Evolutionary conservation across 2,113 vertebrate species (phyloP).

Genomic region (Narcine bancroftii): DNA sequence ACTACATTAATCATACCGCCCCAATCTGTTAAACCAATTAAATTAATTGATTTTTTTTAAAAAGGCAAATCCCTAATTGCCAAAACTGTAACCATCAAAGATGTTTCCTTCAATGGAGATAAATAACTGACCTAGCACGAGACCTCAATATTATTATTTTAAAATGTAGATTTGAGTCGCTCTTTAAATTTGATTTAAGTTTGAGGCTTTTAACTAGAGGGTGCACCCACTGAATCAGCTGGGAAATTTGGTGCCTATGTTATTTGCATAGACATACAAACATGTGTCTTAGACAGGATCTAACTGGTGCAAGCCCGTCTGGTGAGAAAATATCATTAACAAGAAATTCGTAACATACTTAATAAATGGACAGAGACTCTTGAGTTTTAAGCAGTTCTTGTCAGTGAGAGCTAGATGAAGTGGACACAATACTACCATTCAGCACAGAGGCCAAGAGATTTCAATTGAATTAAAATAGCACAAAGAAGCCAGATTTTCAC

Average conservation of each 20-base stretch:
- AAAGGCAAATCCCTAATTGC: neutral
- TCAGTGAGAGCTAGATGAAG: neutral
- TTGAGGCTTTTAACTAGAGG: neutral
- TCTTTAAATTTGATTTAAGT: neutral
- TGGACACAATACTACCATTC: constrained; percentile 29
- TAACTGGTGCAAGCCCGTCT: neutral
- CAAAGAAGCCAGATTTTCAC: constrained; percentile 37
- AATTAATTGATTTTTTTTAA: neutral
- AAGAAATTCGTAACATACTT: constrained; percentile 29
- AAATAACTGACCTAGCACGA: neutral
- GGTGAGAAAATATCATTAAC: constrained; percentile 23
- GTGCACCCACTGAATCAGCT: neutral
- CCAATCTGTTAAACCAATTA: too few relatives aligned
- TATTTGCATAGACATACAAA: constrained; percentile 16
- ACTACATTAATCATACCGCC: too few relatives aligned
- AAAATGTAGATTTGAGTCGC: neutral
- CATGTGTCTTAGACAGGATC: neutral
- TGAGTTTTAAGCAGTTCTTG: constrained; percentile 4
- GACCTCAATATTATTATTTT: neutral
- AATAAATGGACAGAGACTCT: constrained; percentile 28
- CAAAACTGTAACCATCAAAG: neutral
- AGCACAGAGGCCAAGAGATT: constrained; percentile 11
- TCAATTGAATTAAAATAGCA: constrained; percentile 37
- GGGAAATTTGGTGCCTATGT: neutral
- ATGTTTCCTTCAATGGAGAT: neutral